Base-by-base conservation (phyloP, 2,888 invertebrate species). In the Acholoe squamosa region DNA sequence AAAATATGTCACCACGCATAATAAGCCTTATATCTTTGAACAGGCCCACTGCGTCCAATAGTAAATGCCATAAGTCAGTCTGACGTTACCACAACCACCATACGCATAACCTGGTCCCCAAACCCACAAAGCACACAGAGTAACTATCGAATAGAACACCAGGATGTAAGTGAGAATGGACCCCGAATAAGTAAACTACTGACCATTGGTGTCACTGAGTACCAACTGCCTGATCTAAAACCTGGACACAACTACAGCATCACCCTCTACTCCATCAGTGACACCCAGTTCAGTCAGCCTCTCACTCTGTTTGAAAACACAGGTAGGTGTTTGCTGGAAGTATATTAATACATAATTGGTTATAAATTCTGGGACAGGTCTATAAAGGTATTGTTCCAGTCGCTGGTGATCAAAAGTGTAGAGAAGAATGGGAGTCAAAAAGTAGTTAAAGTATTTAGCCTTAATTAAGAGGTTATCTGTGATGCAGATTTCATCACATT, bases 181-280 rank as follows among this genome's bases (percentile, higher is more conserved):
- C 80, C 80, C 34, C n/a, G 19, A 16, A 28, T 84, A 14, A 33
- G 16, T 16, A 31, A 31, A 25, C 25, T 16, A 12, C 34, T 80
- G 34, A 33, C 33, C n/a, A 43, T 14, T 3, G 43, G 16, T 43
- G 22, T 52, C 7, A 25, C 34, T 1, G 33, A 14, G 54, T 86
- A 86, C 86, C 12, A 22, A 16, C 54, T 86, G 86, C 7, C 52
- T 16, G 54, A 28, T 16, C 86, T 86, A 12, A 86, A 54, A 19
- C 86, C 86, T 10, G 86, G 86, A 22, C 86, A 86, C 56, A 86
- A 86, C 54, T 86, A 86, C 86, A 86, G 54, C 52, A 86, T 86
- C 52, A 52, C 19, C 1, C n/a, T 86, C 28, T 86, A 54, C 54
- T 25, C 86, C 52, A 86, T 86, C 54, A 86, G 86, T 28, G 52